These are phyloP conservation scores for Aphyosemion australe DNA, from an alignment of 2,113 vertebrate genomes.

Conservation along the genomic window DNA sequence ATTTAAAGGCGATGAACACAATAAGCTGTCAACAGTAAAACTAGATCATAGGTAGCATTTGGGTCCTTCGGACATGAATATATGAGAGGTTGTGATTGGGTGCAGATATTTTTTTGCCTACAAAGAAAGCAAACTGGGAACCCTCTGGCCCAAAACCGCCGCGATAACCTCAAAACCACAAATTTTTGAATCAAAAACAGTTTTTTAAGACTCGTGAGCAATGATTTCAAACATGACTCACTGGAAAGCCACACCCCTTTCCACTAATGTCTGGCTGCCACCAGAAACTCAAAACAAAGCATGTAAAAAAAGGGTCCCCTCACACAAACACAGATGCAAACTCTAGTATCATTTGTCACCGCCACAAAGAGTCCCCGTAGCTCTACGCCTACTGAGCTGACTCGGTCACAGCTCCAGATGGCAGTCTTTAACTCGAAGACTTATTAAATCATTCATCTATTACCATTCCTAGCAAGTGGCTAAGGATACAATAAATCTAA, in stretches of 20 bases:
- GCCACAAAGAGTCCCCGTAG: slow-evolving; percentile 26
- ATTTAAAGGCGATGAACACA: too few relatives aligned
- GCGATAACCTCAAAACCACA: neutral
- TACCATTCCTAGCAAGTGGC: slow-evolving; percentile 48
- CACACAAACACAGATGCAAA: slow-evolving; percentile 39
- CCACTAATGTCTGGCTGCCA: neutral
- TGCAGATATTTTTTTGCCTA: neutral
- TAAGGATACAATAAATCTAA: slow-evolving; percentile 51
- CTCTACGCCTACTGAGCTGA: slow-evolving; percentile 13
- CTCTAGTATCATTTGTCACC: slow-evolving; percentile 52
- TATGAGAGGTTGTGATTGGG: neutral
- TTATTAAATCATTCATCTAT: slow-evolving; percentile 62
- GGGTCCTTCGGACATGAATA: neutral
- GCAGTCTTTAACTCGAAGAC: slow-evolving; percentile 57
- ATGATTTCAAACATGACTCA: slow-evolving; percentile 26
- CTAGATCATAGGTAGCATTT: too few relatives aligned
- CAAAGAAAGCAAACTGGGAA: slow-evolving; percentile 1
- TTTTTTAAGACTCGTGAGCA: slow-evolving; percentile 3
- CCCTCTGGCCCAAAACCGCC: slow-evolving; percentile 1
- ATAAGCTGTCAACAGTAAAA: too few relatives aligned
- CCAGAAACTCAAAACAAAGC: slow-evolving; percentile 35
- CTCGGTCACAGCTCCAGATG: slow-evolving; percentile 48
- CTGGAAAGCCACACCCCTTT: slow-evolving; percentile 19
- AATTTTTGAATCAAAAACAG: neutral
- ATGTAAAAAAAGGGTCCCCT: slow-evolving; percentile 45